phyloP scores from a whole-genome alignment of 2,888 invertebrate genomes.

The Nasonia oneida region DNA sequence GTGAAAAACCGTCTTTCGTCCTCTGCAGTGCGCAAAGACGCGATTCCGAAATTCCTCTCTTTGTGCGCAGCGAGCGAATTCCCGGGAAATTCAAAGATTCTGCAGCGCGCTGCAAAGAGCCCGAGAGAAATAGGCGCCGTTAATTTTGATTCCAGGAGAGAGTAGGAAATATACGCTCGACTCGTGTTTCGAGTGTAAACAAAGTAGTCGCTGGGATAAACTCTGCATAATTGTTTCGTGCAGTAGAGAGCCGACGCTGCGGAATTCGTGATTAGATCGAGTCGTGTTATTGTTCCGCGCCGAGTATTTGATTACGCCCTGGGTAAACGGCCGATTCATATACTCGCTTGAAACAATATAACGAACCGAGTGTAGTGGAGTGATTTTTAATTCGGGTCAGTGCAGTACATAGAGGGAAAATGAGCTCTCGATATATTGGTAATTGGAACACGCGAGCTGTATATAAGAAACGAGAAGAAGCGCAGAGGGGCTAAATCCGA shows the following conservation, averaged over 20 bases:
- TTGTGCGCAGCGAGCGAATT: background rate
- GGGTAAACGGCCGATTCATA: too few relatives aligned
- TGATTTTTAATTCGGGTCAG: background rate
- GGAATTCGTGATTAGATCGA: background rate
- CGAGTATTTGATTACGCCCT: background rate
- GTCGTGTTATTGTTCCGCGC: background rate
- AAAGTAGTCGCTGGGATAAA: background rate
- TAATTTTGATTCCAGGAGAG: background rate
- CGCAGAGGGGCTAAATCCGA: constrained; percentile 31
- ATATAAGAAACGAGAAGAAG: constrained; percentile 27
- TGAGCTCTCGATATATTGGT: background rate
- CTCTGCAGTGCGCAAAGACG: background rate
- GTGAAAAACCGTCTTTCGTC: too few relatives aligned
- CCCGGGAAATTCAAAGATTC: background rate
- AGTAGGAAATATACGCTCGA: background rate
- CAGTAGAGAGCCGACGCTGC: background rate
- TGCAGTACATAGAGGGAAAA: background rate
- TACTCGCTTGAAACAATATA: background rate
- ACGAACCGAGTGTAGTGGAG: too few relatives aligned
- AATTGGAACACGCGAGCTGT: background rate
- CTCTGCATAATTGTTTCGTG: background rate
- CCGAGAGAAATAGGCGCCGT: background rate
- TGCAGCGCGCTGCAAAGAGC: background rate
- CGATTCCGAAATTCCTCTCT: background rate
- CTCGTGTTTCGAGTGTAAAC: background rate